Conservation (phyloP, 2,113 vertebrate species). For the Tetrao urogallus region DNA sequence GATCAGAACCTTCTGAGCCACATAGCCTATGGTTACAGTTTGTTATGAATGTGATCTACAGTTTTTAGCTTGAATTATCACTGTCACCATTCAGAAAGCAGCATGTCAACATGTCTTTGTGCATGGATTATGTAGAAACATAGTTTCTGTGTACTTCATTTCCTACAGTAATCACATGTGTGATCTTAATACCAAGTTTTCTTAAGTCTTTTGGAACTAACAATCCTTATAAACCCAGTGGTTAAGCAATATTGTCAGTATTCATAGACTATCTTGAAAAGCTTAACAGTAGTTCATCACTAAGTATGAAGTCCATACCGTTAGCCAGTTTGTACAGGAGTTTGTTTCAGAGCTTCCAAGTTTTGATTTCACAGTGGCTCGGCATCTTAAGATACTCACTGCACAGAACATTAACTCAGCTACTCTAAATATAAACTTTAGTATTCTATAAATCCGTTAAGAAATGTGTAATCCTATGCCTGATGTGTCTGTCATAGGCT, state of each 20-base stretch:
- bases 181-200: background rate
- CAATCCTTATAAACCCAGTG: background rate
- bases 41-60: background rate
- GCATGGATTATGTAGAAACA: background rate
- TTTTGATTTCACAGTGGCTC: background rate
- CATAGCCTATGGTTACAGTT: background rate
- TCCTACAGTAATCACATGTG: background rate
- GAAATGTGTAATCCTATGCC: background rate
- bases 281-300: background rate
- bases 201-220: background rate
- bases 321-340: background rate
- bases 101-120: background rate
- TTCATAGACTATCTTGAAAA: background rate
- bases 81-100: background rate
- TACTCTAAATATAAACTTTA: background rate
- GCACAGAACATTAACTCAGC: background rate
- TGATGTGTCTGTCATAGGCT: background rate
- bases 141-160: background rate
- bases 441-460: background rate
- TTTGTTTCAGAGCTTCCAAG: background rate
- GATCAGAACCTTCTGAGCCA: background rate
- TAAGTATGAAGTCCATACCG: background rate
- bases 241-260: background rate
- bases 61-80: background rate
- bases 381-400: background rate